A percentile compares a stretch with the other conserved stretches of the same genome.
Evolutionary conservation across 1,140 invertebrate genomes (phyloP).

Genomic region (Scaptomyza hsui): DNA sequence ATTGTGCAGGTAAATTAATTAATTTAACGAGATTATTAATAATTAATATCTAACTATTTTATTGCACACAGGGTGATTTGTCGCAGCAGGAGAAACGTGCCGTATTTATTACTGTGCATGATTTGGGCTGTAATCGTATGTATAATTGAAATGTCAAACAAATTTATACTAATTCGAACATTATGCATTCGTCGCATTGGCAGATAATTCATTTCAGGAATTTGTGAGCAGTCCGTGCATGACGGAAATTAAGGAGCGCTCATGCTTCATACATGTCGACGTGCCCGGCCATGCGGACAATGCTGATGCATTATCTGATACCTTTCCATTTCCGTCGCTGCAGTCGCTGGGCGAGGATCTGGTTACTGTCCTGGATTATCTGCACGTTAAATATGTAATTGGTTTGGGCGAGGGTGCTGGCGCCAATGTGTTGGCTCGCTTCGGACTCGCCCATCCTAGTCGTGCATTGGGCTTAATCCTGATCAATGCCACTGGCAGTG

Average conservation of each 20-base stretch:
- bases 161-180: neutral
- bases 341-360: slow-evolving; percentile 93
- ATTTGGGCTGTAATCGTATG: slow-evolving; percentile 95
- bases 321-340: slow-evolving; percentile 92
- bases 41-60: neutral
- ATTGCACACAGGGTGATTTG: slow-evolving; percentile 88
- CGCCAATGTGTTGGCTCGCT: slow-evolving; percentile 93
- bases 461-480: slow-evolving; percentile 91
- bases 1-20: slow-evolving; percentile 87
- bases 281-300: slow-evolving; percentile 95
- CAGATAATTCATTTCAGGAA: slow-evolving; percentile 90
- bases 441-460: slow-evolving; percentile 91
- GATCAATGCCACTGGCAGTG: slow-evolving; percentile 94
- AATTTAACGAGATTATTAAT: neutral
- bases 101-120: slow-evolving; percentile 94
- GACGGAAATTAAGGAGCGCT: slow-evolving; percentile 92
- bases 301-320: slow-evolving; percentile 88
- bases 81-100: slow-evolving; percentile 91
- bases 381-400: slow-evolving; percentile 91
- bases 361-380: slow-evolving; percentile 91
- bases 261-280: slow-evolving; percentile 95
- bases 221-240: slow-evolving; percentile 92
- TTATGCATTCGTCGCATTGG: neutral
- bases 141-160: slow-evolving; percentile 67
- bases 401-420: slow-evolving; percentile 95